Conservation (phyloP, 2,113 vertebrate genomes). For the Atrichornis clamosus region DNA sequence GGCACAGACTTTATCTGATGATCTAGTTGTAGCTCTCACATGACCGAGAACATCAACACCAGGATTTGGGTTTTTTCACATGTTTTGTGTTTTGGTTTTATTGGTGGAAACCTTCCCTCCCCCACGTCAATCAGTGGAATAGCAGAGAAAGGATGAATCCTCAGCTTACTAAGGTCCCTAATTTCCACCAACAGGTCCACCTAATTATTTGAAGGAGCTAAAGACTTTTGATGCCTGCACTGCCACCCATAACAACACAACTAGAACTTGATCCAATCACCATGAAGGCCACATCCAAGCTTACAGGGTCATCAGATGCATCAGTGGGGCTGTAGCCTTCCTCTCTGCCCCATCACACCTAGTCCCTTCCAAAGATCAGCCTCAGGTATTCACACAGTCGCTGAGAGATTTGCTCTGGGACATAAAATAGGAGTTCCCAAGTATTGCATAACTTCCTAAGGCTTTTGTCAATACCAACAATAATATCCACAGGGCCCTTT, state of each 20-base stretch:
- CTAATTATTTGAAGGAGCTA: background rate
- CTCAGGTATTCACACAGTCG: background rate
- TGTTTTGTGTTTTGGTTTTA: background rate
- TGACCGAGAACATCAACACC: conserved; percentile 7
- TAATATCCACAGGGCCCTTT: background rate
- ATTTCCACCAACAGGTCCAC: background rate
- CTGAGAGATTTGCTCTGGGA: background rate
- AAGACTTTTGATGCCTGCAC: background rate
- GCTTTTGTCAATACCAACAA: background rate
- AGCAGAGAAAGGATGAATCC: background rate
- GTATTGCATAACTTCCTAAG: background rate
- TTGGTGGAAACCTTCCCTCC: fast-evolving
- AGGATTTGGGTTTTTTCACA: background rate
- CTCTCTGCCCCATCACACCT: background rate
- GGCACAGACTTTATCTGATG: conserved; percentile 7
- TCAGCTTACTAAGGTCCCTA: background rate
- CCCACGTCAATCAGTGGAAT: background rate
- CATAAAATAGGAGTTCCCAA: background rate
- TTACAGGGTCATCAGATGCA: background rate
- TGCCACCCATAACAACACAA: fast-evolving
- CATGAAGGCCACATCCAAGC: background rate
- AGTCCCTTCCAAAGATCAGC: background rate
- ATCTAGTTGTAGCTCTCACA: conserved; percentile 43
- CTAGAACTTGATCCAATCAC: fast-evolving
- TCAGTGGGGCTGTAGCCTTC: background rate